phyloP scores from a whole-genome alignment of 1,140 invertebrate genomes.

The Pseudomyrmex sp. region DNA sequence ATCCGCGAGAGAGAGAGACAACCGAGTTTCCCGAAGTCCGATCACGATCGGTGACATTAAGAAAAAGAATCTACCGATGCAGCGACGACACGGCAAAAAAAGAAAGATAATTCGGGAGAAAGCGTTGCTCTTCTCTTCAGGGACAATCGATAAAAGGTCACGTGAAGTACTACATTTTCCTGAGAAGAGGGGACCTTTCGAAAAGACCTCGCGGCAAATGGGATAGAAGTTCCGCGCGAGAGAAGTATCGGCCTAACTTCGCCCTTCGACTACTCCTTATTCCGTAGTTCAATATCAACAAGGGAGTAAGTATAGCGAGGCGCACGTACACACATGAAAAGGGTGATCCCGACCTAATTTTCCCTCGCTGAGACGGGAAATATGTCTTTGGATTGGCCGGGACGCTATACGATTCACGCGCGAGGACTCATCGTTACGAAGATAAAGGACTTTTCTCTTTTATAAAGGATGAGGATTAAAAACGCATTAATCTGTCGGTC shows the following conservation, averaged over 20 bases:
- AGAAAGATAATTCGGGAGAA: not conserved
- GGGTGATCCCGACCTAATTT: constrained; percentile 51
- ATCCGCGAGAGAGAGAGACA: not conserved
- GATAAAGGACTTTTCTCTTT: not conserved
- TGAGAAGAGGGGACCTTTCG: not conserved
- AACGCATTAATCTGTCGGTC: constrained; percentile 29
- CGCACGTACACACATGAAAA: constrained; percentile 2
- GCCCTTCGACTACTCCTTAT: constrained; percentile 29
- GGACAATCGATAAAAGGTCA: constrained; percentile 30
- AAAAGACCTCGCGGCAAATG: constrained; percentile 21
- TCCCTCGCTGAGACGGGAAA: constrained; percentile 14
- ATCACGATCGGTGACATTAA: constrained; percentile 42
- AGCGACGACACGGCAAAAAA: not conserved
- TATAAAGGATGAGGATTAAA: constrained; percentile 25
- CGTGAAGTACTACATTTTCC: not conserved
- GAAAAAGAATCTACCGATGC: not conserved
- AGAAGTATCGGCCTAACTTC: not conserved
- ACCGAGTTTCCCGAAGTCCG: not conserved
- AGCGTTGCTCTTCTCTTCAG: constrained; percentile 1
- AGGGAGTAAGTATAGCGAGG: constrained; percentile 32
- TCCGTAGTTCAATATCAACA: constrained; percentile 53
- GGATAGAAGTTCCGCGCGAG: constrained; percentile 21
- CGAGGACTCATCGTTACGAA: not conserved
- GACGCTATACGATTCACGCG: not conserved
- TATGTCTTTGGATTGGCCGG: constrained; percentile 21